Evolutionary conservation across 2,797 vertebrate genomes (phyloP).

Genomic region (Stomatorhinus walkeri): DNA sequence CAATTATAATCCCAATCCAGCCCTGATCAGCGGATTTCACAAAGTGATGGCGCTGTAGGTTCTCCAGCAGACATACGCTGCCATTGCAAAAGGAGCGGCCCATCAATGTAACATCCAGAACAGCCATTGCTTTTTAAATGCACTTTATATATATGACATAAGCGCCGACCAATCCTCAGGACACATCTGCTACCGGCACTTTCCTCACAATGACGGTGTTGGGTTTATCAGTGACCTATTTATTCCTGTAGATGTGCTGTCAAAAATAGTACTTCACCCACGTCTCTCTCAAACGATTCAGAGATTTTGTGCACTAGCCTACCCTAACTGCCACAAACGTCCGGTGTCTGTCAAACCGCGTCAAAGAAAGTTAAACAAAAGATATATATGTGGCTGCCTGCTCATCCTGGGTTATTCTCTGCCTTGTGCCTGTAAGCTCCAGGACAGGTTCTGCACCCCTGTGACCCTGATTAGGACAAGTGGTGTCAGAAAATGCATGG

Average conservation of each 20-base stretch:
- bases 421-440: not conserved
- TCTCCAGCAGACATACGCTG: not conserved
- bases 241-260: constrained; percentile 28
- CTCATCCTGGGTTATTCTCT: not conserved
- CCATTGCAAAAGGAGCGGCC: not conserved
- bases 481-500: not conserved
- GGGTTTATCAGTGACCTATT: constrained; percentile 48
- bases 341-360: not conserved
- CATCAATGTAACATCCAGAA: not conserved
- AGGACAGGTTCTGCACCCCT: not conserved
- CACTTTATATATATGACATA: not conserved
- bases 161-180: not conserved
- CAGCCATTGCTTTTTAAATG: not conserved
- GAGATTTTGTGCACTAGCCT: not conserved
- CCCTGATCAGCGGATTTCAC: not conserved
- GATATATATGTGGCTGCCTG: not conserved
- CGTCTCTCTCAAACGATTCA: not conserved
- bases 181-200: not conserved
- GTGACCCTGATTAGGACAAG: not conserved
- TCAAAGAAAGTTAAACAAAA: not conserved
- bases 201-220: not conserved
- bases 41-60: not conserved
- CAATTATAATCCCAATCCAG: not conserved
- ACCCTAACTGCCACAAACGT: not conserved
- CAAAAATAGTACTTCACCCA: not conserved